Percentiles rank a stretch among this genome's conserved stretches.
These are phyloP conservation scores for Tokudaia muenninki DNA, from an alignment of 2,797 vertebrate species.

Conservation along the genomic window DNA sequence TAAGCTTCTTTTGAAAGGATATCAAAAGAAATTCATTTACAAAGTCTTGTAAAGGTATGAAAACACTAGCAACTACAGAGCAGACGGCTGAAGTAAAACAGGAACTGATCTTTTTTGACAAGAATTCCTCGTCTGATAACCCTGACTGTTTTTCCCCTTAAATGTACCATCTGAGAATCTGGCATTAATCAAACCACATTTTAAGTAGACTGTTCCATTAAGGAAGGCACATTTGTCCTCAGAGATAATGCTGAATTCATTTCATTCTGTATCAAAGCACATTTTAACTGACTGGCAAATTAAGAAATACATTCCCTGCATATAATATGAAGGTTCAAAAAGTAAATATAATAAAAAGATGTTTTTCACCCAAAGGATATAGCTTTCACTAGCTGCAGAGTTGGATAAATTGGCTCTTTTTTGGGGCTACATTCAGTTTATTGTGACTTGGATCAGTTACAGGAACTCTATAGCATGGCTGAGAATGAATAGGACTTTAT, in stretches of 20 bases:
- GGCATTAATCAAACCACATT: slow-evolving; percentile 70
- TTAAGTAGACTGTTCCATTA: slow-evolving; percentile 69
- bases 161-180: slow-evolving; percentile 58
- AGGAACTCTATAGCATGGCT: neutral
- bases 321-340: slow-evolving; percentile 62
- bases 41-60: slow-evolving; percentile 74
- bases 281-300: slow-evolving; percentile 78
- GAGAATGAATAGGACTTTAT: neutral
- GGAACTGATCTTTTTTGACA: slow-evolving; percentile 76
- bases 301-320: slow-evolving; percentile 75
- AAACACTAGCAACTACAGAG: slow-evolving; percentile 79
- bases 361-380: neutral
- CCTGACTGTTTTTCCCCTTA: slow-evolving; percentile 65
- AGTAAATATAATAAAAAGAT: slow-evolving; percentile 57
- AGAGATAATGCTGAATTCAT: slow-evolving; percentile 69
- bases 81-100: slow-evolving; percentile 75
- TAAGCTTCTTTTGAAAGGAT: slow-evolving; percentile 76
- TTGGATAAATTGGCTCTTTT: neutral
- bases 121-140: slow-evolving; percentile 78
- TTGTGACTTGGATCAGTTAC: neutral
- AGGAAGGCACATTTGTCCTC: slow-evolving; percentile 70
- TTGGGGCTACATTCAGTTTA: neutral
- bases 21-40: slow-evolving; percentile 77
- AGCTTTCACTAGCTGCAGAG: slow-evolving; percentile 1
- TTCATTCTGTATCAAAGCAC: slow-evolving; percentile 72